Base-by-base conservation (phyloP, 2,797 vertebrate species). In the Enteromius radiatus region DNA sequence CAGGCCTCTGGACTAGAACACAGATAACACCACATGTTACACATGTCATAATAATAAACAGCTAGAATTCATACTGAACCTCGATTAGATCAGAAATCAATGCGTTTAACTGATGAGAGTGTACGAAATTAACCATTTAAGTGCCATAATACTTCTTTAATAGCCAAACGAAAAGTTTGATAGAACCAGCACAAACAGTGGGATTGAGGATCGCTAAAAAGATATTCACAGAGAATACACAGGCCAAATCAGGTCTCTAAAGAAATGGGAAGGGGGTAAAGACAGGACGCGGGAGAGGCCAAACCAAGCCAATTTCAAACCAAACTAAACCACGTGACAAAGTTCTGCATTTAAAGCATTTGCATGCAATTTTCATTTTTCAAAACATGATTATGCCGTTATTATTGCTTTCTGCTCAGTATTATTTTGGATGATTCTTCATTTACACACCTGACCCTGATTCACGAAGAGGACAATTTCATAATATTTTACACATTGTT, bases 381-480 rank as follows among this genome's bases (percentile, higher is more conserved):
- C 78, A 64, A 74, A 85, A 75, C 68, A 79, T 74, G 45, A 82
- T 78, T 74, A 83, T 80, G 84, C 67, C 45, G 28, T 69, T 52
- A 56, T 86, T 86, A 86, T 86, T 86, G 84, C 84, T 86, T 86
- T 80, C 81, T 77, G 74, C 81, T 86, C 77, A 83, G 73, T 76
- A 75, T 76, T 76, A 36, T 75, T 83, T 86, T 74, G 76, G 81
- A 79, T 75, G 45, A 83, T 75, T 54, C 74, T 70, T 83, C 77
- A 80, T 70, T 64, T 67, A 77, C 54, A 76, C 64, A 76, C 76
- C 49, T 76, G 71, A 86, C 84, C 84, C 84, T 86, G 84, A 83
- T 86, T 67, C 64, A 71, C 68, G 10, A 41, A 79, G 84, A 76
- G 67, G 47, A 68, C 23, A 47, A 69, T 75, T 79, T 71, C 28